phyloP scores from a whole-genome alignment of 2,888 invertebrate genomes.

The Malacosoma neustria region DNA sequence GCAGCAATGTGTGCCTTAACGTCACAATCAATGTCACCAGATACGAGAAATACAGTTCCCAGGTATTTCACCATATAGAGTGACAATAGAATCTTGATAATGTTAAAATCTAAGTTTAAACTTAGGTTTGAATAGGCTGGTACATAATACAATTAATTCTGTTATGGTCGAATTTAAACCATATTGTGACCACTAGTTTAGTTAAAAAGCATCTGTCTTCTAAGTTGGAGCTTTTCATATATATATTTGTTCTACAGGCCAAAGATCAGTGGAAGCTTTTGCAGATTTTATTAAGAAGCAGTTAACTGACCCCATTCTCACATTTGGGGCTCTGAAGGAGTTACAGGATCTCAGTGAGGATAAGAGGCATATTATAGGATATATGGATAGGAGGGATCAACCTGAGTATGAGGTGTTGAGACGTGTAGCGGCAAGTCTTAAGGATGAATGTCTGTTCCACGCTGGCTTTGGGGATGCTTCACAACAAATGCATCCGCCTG shows the following conservation, averaged over 20 bases:
- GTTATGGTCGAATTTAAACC: too few relatives aligned
- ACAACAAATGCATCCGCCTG: constrained; percentile 88
- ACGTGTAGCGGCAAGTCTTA: constrained; percentile 88
- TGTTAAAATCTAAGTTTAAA: too few relatives aligned
- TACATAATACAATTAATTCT: too few relatives aligned
- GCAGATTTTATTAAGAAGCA: constrained; percentile 91
- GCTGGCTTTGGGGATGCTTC: constrained; percentile 91
- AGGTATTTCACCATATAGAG: too few relatives aligned
- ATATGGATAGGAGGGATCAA: constrained; percentile 88
- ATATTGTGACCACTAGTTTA: too few relatives aligned
- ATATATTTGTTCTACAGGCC: constrained; percentile 46
- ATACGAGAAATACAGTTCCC: too few relatives aligned
- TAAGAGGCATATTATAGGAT: constrained; percentile 91
- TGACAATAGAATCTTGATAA: too few relatives aligned
- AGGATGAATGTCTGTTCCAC: constrained; percentile 97
- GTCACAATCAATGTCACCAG: too few relatives aligned
- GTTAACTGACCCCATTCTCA: constrained; percentile 88
- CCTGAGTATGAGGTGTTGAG: constrained; percentile 87
- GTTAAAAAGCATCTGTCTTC: too few relatives aligned
- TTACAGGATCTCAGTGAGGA: constrained; percentile 84
- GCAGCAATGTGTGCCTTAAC: too few relatives aligned
- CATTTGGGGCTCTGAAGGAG: constrained; percentile 83
- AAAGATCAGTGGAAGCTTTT: constrained; percentile 93
- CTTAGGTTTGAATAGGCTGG: too few relatives aligned
- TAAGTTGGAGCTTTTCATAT: too few relatives aligned